Conservation (phyloP, 2,888 invertebrate genomes). For the Onthophagus sagittarius region DNA sequence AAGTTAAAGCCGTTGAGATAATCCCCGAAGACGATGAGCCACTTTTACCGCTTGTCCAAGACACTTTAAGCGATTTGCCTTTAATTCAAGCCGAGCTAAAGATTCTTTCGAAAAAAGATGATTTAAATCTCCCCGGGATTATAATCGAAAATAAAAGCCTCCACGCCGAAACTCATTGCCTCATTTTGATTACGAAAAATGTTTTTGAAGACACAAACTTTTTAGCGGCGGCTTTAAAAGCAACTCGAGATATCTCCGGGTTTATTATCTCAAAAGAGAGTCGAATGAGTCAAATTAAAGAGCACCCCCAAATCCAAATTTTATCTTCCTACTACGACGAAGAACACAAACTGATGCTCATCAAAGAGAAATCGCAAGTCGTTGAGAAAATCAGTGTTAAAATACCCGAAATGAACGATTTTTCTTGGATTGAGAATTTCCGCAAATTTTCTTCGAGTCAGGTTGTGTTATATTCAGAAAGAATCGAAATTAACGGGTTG, state of each 20-base stretch:
- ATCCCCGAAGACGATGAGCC: conserved; percentile 26
- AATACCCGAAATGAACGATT: neutral
- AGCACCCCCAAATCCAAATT: neutral
- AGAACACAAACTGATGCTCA: conserved; percentile 16
- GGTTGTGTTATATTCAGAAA: conserved; percentile 55
- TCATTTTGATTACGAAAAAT: conserved; percentile 33
- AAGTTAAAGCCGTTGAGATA: conserved; percentile 58
- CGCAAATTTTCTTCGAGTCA: neutral
- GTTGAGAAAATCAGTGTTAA: neutral
- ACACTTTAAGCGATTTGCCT: conserved; percentile 64
- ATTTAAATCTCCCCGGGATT: no score
- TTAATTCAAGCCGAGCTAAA: conserved; percentile 64
- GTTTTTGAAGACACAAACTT: conserved; percentile 2
- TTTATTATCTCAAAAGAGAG: conserved; percentile 21
- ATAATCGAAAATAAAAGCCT: no score
- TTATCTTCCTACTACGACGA: neutral
- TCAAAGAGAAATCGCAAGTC: neutral
- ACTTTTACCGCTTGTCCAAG: conserved; percentile 55
- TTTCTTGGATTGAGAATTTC: conserved; percentile 11
- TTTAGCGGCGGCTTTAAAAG: conserved; percentile 4
- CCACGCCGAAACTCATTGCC: conserved; percentile 36
- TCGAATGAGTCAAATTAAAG: neutral
- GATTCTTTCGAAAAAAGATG: conserved; percentile 57
- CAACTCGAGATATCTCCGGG: conserved; percentile 6
- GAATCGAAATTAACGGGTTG: conserved; percentile 67